A percentile compares a stretch with the other conserved stretches of the same genome.
phyloP scores from a whole-genome alignment of 1,140 invertebrate genomes.

The Drosophila pachea region DNA sequence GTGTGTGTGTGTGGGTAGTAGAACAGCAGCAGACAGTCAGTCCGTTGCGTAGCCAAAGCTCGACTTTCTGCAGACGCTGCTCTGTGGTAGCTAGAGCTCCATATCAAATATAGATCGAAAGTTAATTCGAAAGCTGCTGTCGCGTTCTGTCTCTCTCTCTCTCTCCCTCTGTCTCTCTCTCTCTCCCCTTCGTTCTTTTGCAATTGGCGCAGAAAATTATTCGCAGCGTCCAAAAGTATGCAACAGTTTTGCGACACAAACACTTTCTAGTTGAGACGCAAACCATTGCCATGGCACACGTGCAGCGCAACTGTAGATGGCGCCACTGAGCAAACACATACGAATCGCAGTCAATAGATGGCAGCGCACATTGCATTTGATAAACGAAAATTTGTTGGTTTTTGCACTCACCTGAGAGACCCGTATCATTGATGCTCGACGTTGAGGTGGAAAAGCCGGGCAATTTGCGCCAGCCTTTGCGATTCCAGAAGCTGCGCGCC shows the following conservation, averaged over 20 bases:
- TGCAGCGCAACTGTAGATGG: background rate
- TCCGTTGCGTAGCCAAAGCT: too few species aligned
- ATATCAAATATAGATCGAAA: too few species aligned
- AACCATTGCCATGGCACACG: background rate
- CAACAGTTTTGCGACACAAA: background rate
- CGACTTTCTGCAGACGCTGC: too few species aligned
- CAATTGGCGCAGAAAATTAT: background rate
- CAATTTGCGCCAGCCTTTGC: constrained; percentile 88
- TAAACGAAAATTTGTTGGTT: background rate
- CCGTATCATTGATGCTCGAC: constrained; percentile 83
- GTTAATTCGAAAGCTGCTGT: too few species aligned
- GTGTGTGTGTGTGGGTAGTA: background rate
- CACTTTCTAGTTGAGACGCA: background rate
- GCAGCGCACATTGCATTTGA: background rate
- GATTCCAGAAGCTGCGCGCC: constrained; percentile 84
- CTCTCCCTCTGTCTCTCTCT: too few species aligned
- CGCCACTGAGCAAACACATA: background rate
- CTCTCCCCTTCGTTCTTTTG: too few species aligned
- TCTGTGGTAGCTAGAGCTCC: too few species aligned
- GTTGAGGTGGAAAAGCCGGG: constrained; percentile 84
- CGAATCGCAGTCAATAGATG: background rate
- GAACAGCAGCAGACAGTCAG: too few species aligned
- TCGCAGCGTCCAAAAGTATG: background rate
- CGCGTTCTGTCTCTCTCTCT: too few species aligned
- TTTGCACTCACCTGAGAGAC: constrained; percentile 81